These are phyloP conservation scores for Neosalanx taihuensis DNA, from an alignment of 2,797 vertebrate species.

Conservation along the genomic window DNA sequence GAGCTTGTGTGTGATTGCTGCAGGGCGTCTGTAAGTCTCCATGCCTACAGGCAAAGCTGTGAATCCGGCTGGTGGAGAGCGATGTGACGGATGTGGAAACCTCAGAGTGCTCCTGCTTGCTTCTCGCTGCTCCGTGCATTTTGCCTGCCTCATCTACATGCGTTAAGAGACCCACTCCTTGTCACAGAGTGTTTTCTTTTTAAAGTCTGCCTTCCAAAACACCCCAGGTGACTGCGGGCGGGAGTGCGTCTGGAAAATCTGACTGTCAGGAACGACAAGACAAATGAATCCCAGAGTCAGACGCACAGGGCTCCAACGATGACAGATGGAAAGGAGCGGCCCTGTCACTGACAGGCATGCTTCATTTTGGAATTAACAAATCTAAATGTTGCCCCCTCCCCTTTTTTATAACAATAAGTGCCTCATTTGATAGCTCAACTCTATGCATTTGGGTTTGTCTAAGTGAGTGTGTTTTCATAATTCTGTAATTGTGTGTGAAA, in stretches of 20 bases:
- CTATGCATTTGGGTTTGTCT: conserved; percentile 67
- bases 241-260: conserved; percentile 94
- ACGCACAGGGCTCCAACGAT: conserved; percentile 88
- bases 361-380: conserved; percentile 98
- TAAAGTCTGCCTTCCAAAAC: conserved; percentile 79
- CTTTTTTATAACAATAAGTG: conserved; percentile 87
- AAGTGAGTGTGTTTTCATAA: conserved; percentile 20
- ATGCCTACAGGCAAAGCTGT: conserved; percentile 68
- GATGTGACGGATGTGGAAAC: conserved; percentile 66
- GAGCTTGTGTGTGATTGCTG: conserved; percentile 47
- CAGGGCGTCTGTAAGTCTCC: conserved; percentile 66
- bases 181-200: conserved; percentile 95
- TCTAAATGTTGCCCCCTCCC: conserved; percentile 93
- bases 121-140: conserved; percentile 82
- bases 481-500: conserved; percentile 47
- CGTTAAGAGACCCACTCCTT: conserved; percentile 93
- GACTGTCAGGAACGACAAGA: conserved; percentile 97
- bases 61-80: conserved; percentile 43
- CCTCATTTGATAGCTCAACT: conserved; percentile 86
- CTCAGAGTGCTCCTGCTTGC: conserved; percentile 65
- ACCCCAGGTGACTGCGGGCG: conserved; percentile 89
- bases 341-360: conserved; percentile 90
- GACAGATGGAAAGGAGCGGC: conserved; percentile 97
- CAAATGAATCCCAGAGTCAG: conserved; percentile 93
- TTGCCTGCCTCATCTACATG: conserved; percentile 93